Conservation (phyloP, 2,113 vertebrate genomes). For the Pygoscelis adeliae region DNA sequence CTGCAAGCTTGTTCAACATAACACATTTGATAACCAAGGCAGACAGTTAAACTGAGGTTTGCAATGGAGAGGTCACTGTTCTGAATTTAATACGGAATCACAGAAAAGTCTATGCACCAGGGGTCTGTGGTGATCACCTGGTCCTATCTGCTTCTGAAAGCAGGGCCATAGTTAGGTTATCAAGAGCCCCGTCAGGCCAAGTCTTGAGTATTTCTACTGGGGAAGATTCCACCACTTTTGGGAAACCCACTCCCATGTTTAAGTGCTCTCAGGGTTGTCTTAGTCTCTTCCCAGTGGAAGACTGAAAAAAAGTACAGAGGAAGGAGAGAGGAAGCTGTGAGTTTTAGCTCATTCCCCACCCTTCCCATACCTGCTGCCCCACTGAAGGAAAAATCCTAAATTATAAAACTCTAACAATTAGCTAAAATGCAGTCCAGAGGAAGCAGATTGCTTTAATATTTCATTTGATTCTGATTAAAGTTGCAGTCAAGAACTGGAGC, state of each 20-base stretch:
- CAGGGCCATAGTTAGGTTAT: not conserved
- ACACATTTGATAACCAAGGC: not conserved
- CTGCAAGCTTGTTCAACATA: not conserved
- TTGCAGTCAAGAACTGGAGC: not conserved
- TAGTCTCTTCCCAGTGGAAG: not conserved
- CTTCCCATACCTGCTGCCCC: fast-evolving
- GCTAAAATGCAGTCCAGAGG: not conserved
- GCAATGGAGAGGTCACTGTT: not conserved
- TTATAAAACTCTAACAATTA: not conserved
- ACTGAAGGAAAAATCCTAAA: not conserved
- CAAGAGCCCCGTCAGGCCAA: not conserved
- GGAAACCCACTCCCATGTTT: not conserved
- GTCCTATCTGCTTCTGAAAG: not conserved
- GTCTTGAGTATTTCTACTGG: not conserved
- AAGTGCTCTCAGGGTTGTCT: not conserved
- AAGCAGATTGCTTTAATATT: not conserved
- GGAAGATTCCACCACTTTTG: not conserved
- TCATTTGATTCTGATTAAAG: not conserved
- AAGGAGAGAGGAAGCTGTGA: not conserved
- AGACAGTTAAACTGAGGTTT: not conserved
- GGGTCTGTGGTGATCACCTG: not conserved
- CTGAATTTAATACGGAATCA: not conserved
- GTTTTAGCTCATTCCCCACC: not conserved
- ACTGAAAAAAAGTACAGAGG: not conserved
- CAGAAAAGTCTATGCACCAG: not conserved